Evolutionary conservation across 2,888 invertebrate genomes (phyloP), one percentile per base, ranked within the genome.

Genomic region (Sphecodes monilicornis): DNA sequence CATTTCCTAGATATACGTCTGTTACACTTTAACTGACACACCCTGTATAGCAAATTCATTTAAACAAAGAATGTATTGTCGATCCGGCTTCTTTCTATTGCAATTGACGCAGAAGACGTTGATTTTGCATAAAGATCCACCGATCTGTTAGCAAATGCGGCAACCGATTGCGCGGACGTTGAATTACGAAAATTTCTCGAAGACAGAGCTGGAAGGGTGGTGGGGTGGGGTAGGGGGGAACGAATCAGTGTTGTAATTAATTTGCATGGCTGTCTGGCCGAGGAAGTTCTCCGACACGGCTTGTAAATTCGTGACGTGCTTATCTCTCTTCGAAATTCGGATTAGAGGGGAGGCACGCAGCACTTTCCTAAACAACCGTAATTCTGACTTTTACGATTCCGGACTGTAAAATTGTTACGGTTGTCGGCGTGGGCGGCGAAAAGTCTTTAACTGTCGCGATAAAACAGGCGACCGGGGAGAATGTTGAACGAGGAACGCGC

Each of bases 231-330:
- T 66, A 70, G 32, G 11, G 18, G 22, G 13, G 13, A 50, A 36
- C 29, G 5, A 43, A 70, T 16, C 29, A 10, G 41, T 79, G 78
- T 80, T 64, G 68, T 13, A 68, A 73, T 81, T 80, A 72, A 80
- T 81, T 81, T 79, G 68, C 68, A 79, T 80, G 57, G 29, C 16
- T 60, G 22, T 6, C 50, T 22, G 50, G 22, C 50, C 22, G 50
- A 50, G 50, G 22, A 50, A 50, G 22, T 50, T 50, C 50, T 10
- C 22, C 22, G 50, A 50, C 22, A 22, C 50, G 50, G 57, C 6
- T 8, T 64, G 29, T 29, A 29, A 64, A 29, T 32, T 32, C 64
- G 64, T 18, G 29, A 64, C 64, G 64, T 18, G 64, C 32, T 64
- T 64, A 32, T 64, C 64, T 16, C 64, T 32, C 18, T 29, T 32